Conservation (phyloP, 2,888 invertebrate species). For the Atethmia centrago region DNA sequence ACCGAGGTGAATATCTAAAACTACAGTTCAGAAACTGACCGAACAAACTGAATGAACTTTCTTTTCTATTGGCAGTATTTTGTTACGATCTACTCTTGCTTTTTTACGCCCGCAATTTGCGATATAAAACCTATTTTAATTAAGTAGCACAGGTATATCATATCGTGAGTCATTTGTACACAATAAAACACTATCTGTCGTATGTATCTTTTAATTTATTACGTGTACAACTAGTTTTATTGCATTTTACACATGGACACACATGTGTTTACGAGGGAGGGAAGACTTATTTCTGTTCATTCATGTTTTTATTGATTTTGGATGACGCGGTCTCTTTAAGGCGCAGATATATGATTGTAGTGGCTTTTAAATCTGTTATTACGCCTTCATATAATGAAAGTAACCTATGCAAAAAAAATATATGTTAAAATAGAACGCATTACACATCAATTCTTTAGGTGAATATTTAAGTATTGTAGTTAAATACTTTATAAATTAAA, state of each 20-base stretch:
- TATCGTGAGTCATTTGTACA: slow-evolving; percentile 69
- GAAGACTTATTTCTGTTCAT: slow-evolving; percentile 5
- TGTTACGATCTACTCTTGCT: slow-evolving; percentile 18
- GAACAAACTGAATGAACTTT: not conserved
- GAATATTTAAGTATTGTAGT: too few species aligned
- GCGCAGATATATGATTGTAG: too few species aligned
- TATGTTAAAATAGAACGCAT: too few species aligned
- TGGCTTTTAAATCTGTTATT: too few species aligned
- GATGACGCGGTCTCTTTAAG: not conserved
- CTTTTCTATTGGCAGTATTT: slow-evolving; percentile 1
- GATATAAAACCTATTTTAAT: slow-evolving; percentile 56
- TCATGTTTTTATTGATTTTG: slow-evolving; percentile 7
- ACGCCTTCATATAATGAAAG: too few species aligned
- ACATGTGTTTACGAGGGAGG: slow-evolving; percentile 4
- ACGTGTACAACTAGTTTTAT: slow-evolving; percentile 48
- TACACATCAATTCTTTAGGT: too few species aligned
- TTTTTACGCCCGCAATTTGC: slow-evolving; percentile 22
- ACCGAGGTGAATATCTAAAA: too few species aligned
- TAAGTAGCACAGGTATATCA: slow-evolving; percentile 45
- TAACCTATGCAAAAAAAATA: too few species aligned
- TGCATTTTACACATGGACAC: slow-evolving; percentile 30
- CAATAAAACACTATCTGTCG: slow-evolving; percentile 70
- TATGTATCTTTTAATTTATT: slow-evolving; percentile 72
- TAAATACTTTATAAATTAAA: too few species aligned
- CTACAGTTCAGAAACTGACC: not conserved